A percentile compares a stretch with the other conserved stretches of the same genome.
Evolutionary conservation across 2,888 invertebrate genomes (phyloP).

Genomic region (Magallana nippona): DNA sequence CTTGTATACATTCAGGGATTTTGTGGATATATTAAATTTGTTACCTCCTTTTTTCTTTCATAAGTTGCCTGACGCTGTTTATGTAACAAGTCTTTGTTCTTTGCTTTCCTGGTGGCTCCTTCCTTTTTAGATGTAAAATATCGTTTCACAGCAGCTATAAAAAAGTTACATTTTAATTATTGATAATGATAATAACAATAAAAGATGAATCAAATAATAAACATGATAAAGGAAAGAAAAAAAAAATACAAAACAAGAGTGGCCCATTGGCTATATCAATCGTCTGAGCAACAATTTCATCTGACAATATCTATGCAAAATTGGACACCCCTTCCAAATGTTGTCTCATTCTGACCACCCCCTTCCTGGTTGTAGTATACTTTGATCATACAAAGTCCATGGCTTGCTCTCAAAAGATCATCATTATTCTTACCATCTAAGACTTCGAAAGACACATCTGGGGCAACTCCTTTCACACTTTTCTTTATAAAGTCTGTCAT

Average conservation of each 20-base stretch:
- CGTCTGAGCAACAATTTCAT: too few relatives aligned
- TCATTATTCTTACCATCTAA: background rate
- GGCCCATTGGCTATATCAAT: too few relatives aligned
- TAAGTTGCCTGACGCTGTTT: background rate
- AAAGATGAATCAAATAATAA: too few relatives aligned
- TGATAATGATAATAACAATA: background rate
- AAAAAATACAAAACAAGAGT: too few relatives aligned
- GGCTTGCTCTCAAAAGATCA: background rate
- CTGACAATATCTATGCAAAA: too few relatives aligned
- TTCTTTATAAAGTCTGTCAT: constrained; percentile 20
- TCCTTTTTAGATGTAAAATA: constrained; percentile 36
- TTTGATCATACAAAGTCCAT: background rate
- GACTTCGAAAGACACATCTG: constrained; percentile 30
- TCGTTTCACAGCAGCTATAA: constrained; percentile 36
- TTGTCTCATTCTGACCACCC: too few relatives aligned
- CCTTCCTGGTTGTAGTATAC: background rate
- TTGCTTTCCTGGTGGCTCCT: constrained; percentile 22
- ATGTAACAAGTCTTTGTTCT: constrained; percentile 12
- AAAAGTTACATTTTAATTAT: background rate
- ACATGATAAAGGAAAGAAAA: too few relatives aligned
- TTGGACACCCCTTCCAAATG: too few relatives aligned
- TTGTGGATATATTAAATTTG: too few relatives aligned
- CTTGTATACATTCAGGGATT: too few relatives aligned
- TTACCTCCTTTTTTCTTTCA: too few relatives aligned
- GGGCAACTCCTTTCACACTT: constrained; percentile 31